Evolutionary conservation across 2,797 vertebrate genomes (phyloP).

Genomic region (Eulemur coronatus): DNA sequence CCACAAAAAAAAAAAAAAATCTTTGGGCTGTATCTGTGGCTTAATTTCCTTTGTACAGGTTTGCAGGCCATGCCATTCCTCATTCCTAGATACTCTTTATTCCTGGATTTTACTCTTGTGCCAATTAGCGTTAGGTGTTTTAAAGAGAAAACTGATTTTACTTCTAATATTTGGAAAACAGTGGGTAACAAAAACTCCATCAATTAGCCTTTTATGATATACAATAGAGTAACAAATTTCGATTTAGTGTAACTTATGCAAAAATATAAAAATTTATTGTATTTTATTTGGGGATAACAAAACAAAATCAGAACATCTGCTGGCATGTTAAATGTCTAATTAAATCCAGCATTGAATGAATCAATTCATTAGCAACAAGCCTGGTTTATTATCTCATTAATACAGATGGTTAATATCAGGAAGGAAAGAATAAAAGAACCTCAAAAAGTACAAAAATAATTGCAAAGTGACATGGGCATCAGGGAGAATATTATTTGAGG

Average conservation of each 20-base stretch:
- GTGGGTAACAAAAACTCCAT: not conserved
- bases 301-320: constrained; percentile 83
- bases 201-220: not conserved
- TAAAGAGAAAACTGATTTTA: not conserved
- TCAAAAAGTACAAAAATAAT: constrained; percentile 67
- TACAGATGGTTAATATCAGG: constrained; percentile 80
- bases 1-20: not conserved
- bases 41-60: constrained; percentile 2
- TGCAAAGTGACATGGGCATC: not conserved
- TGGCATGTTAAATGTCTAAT: constrained; percentile 83
- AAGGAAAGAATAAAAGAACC: constrained; percentile 73
- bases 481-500: constrained; percentile 53
- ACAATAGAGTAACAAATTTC: not conserved
- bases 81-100: not conserved
- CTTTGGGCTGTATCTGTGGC: not conserved
- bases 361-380: constrained; percentile 81
- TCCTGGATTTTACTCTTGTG: not conserved
- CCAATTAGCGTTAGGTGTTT: not conserved
- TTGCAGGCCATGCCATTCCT: not conserved
- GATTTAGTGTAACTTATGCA: constrained; percentile 41
- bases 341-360: constrained; percentile 83
- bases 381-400: constrained; percentile 83
- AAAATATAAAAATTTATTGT: constrained; percentile 69
- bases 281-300: constrained; percentile 73
- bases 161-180: not conserved